Percentiles rank a stretch among this genome's conserved stretches.
These are phyloP conservation scores for Drosophila elegans DNA, from an alignment of 1,140 invertebrate genomes.

Conservation along the genomic window DNA sequence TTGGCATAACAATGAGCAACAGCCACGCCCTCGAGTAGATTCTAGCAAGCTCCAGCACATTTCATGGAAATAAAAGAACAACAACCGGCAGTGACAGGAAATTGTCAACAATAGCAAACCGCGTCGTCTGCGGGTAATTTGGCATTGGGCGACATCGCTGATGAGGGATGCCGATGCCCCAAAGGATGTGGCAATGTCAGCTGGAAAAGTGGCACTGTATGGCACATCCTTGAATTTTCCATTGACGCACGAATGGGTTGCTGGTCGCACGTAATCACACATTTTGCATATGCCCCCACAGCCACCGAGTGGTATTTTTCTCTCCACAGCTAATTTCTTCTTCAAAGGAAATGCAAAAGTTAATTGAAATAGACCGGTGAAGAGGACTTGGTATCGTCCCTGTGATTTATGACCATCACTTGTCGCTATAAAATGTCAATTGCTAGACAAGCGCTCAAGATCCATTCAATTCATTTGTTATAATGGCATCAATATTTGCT, in stretches of 20 bases:
- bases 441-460: slow-evolving; percentile 25
- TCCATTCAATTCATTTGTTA: slow-evolving; percentile 66
- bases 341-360: slow-evolving; percentile 40
- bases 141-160: slow-evolving; percentile 41
- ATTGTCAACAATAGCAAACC: slow-evolving; percentile 69
- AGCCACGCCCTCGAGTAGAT: slow-evolving; percentile 24
- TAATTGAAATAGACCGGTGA: slow-evolving; percentile 52
- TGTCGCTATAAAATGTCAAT: slow-evolving; percentile 24
- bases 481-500: slow-evolving; percentile 73
- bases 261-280: slow-evolving; percentile 58
- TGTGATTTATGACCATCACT: slow-evolving; percentile 37
- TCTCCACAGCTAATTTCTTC: slow-evolving; percentile 52
- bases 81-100: slow-evolving; percentile 48
- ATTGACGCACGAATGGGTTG: slow-evolving; percentile 66
- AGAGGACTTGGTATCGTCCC: neutral
- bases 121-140: slow-evolving; percentile 70
- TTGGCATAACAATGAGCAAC: slow-evolving; percentile 58
- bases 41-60: slow-evolving; percentile 24
- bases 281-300: slow-evolving; percentile 41
- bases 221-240: slow-evolving; percentile 20
- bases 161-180: slow-evolving; percentile 6
- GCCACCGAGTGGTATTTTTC: slow-evolving; percentile 1
- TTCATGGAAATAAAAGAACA: slow-evolving; percentile 18
- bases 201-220: slow-evolving; percentile 1
- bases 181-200: slow-evolving; percentile 13